These are phyloP conservation scores for Istiophorus platypterus DNA, from an alignment of 2,113 vertebrate genomes.

Conservation along the genomic window DNA sequence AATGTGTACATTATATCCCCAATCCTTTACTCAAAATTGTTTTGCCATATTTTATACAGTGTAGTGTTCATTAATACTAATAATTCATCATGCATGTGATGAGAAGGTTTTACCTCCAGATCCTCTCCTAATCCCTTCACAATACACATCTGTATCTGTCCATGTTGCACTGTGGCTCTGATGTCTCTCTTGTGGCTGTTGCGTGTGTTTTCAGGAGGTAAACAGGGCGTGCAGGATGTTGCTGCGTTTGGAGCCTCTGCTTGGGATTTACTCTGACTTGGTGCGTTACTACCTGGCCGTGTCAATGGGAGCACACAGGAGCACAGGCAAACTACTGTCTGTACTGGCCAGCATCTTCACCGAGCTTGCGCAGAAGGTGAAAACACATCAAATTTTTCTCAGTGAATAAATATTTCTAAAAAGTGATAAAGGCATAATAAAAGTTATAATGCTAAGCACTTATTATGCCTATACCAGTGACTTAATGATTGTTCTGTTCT, in stretches of 20 bases:
- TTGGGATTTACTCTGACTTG: constrained; percentile 89
- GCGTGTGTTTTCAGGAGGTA: constrained; percentile 79
- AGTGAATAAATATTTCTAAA: neutral
- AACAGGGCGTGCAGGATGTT: constrained; percentile 86
- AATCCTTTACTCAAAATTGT: too few relatives aligned
- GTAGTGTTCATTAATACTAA: neutral
- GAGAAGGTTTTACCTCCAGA: too few relatives aligned
- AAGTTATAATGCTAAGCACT: neutral
- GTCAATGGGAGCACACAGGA: constrained; percentile 90
- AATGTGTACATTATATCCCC: too few relatives aligned
- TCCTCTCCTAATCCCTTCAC: too few relatives aligned
- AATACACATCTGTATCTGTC: neutral
- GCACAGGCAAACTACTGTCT: constrained; percentile 92
- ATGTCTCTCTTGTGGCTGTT: neutral
- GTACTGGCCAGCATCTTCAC: constrained; percentile 92
- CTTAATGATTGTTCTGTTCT: neutral
- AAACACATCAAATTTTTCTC: fast-evolving
- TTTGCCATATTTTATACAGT: too few relatives aligned
- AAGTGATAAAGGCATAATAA: neutral
- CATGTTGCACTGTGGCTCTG: neutral
- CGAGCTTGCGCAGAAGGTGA: constrained; percentile 93
- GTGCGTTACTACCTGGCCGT: constrained; percentile 90
- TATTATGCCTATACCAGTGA: neutral
- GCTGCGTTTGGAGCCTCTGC: constrained; percentile 89
- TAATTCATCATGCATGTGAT: too few relatives aligned